Conservation (phyloP, 2,113 vertebrate genomes). For the Emydura subglobosa region DNA sequence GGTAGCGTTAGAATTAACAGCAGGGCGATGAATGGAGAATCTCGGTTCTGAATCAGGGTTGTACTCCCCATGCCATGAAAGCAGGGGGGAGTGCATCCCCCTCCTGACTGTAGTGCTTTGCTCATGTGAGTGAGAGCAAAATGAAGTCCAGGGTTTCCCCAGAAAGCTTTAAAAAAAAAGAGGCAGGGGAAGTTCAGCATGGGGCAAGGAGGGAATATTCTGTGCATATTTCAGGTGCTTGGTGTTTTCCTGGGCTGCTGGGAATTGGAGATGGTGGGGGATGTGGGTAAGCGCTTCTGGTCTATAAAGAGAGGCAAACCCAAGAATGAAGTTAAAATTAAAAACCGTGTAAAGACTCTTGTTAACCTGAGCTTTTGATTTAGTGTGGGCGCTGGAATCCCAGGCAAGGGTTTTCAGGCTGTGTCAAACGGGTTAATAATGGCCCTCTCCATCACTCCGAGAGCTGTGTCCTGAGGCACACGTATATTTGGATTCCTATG, state of each 20-base stretch:
- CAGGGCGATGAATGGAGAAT: neutral
- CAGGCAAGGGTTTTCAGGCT: neutral
- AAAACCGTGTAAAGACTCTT: neutral
- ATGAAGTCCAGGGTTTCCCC: fast-evolving
- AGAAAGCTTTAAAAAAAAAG: fast-evolving
- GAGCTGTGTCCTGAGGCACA: neutral
- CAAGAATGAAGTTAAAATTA: neutral
- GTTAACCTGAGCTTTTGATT: neutral
- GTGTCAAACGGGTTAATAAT: neutral
- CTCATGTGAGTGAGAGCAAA: fast-evolving
- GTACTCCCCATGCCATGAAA: neutral
- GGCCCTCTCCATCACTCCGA: neutral
- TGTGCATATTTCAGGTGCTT: neutral
- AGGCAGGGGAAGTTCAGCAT: neutral
- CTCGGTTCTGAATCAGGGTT: neutral
- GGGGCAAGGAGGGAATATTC: neutral
- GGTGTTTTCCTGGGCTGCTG: constrained; percentile 6
- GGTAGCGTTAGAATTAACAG: neutral
- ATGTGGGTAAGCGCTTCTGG: constrained; percentile 14
- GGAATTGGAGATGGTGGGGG: neutral
- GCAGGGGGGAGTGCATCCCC: neutral
- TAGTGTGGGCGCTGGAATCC: neutral
- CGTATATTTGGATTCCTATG: neutral
- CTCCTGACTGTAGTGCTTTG: neutral
- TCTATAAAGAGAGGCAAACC: constrained; percentile 34